phyloP scores from a whole-genome alignment of 1,140 invertebrate genomes.

The Ericerus pela region DNA sequence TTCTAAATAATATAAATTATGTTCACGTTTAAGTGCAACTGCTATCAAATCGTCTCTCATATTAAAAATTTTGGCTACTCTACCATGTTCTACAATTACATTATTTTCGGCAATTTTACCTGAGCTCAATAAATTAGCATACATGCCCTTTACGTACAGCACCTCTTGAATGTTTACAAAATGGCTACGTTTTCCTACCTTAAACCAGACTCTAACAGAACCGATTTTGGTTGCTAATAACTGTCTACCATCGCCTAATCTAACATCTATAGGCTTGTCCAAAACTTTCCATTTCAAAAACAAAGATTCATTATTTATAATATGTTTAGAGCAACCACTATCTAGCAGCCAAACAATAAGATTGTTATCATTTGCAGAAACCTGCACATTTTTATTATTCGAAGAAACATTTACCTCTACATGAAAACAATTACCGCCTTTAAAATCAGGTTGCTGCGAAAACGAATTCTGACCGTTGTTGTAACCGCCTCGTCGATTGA shows the following conservation, averaged over 20 bases:
- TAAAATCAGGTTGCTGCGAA: too few relatives aligned
- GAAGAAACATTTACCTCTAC: too few relatives aligned
- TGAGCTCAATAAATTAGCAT: conserved; percentile 20
- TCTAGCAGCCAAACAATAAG: conserved; percentile 20
- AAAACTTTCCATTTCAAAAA: conserved; percentile 18
- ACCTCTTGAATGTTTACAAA: conserved; percentile 21
- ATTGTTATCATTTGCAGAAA: too few relatives aligned
- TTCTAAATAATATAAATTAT: too few relatives aligned
- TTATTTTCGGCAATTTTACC: too few relatives aligned
- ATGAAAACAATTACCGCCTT: too few relatives aligned
- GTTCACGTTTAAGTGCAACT: too few relatives aligned
- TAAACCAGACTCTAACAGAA: conserved; percentile 17
- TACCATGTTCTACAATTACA: conserved; percentile 16
- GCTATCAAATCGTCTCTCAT: neutral
- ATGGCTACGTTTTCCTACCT: conserved; percentile 16
- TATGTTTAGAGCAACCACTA: conserved; percentile 23
- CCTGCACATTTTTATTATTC: too few relatives aligned
- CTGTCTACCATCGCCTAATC: conserved; percentile 18
- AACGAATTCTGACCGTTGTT: too few relatives aligned
- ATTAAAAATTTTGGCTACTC: neutral
- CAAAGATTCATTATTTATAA: conserved; percentile 17
- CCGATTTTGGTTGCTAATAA: conserved; percentile 16
- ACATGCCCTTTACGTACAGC: conserved; percentile 11
- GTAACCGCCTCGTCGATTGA: too few relatives aligned
- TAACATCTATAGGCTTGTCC: conserved; percentile 19